Evolutionary conservation across 2,888 invertebrate species (phyloP).

Genomic region (Sceliomorpha sp.): DNA sequence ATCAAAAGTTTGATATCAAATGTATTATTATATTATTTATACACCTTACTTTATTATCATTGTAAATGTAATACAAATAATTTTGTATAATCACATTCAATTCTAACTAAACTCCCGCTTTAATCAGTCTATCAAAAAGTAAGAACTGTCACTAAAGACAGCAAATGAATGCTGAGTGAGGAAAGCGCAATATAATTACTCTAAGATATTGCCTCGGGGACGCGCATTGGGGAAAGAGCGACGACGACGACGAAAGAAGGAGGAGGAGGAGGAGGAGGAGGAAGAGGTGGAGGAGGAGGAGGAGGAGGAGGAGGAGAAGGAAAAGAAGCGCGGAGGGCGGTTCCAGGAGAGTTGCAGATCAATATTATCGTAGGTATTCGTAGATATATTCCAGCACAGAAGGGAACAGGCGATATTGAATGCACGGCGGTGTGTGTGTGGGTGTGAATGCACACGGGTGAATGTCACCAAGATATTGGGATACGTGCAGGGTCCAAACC

Average conservation of each 20-base stretch:
- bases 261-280: constrained; percentile 20
- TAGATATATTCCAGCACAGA: constrained; percentile 59
- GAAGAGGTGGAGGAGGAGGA: too few species aligned
- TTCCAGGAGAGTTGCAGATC: constrained; percentile 60
- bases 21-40: too few species aligned
- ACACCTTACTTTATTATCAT: too few species aligned
- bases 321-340: constrained; percentile 52
- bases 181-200: constrained; percentile 64
- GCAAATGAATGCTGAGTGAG: constrained; percentile 54
- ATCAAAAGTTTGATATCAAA: too few species aligned
- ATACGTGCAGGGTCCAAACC: constrained; percentile 54
- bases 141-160: constrained; percentile 12
- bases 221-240: constrained; percentile 23
- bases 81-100: too few species aligned
- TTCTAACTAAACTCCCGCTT: too few species aligned
- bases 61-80: too few species aligned
- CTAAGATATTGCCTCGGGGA: constrained; percentile 57
- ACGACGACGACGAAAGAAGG: constrained; percentile 24
- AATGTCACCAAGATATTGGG: constrained; percentile 56
- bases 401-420: constrained; percentile 57
- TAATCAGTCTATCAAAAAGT: constrained; percentile 14
- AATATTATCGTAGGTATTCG: constrained; percentile 62
- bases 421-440: constrained; percentile 51
- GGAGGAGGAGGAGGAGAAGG: constrained; percentile 17
- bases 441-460: constrained; percentile 53